phyloP scores from a whole-genome alignment of 2,888 invertebrate genomes.

The Clusia tigrina region DNA sequence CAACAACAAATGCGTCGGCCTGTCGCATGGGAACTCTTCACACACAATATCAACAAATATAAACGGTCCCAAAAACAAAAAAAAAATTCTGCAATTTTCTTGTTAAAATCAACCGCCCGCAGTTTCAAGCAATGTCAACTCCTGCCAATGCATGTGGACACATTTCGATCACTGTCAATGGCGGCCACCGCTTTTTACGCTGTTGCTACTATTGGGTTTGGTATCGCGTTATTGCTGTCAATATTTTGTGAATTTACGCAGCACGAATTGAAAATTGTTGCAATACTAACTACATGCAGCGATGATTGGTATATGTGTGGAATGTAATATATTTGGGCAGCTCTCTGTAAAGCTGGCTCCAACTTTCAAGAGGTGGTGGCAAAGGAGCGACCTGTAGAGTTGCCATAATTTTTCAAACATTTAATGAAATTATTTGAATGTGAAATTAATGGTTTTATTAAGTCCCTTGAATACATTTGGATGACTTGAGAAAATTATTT shows the following conservation, averaged over 20 bases:
- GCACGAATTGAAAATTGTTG: constrained; percentile 37
- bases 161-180: constrained; percentile 62
- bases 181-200: not conserved
- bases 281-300: no score
- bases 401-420: not conserved
- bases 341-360: constrained; percentile 34
- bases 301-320: constrained; percentile 33
- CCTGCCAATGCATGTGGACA: constrained; percentile 48
- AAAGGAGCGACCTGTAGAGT: not conserved
- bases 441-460: no score
- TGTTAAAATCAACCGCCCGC: constrained; percentile 61
- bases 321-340: constrained; percentile 59
- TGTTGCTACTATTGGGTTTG: not conserved
- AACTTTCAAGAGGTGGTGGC: no score
- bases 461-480: no score
- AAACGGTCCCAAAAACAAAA: constrained; percentile 24
- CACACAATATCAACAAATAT: not conserved
- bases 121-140: constrained; percentile 43
- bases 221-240: constrained; percentile 45
- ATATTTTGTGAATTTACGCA: constrained; percentile 62
- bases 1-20: constrained; percentile 39
- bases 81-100: constrained; percentile 61
- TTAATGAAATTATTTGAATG: no score
- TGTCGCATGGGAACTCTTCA: constrained; percentile 11
- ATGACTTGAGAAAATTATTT: no score